Evolutionary conservation across 1,140 invertebrate genomes (phyloP).

Genomic region (Hesperophylax magnus): DNA sequence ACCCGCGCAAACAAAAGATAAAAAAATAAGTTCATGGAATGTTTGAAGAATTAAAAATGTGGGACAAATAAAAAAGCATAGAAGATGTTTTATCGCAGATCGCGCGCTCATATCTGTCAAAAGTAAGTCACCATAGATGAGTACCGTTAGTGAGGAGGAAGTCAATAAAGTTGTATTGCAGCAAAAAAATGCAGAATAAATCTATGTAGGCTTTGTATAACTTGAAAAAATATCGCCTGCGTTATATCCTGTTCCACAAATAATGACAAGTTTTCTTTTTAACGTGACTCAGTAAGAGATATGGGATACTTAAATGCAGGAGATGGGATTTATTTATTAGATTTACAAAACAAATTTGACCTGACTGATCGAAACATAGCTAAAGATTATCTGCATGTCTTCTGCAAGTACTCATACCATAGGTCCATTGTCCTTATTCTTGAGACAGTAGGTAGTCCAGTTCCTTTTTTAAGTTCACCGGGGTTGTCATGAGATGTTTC

Average conservation of each 20-base stretch:
- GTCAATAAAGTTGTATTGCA: no score
- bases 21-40: not conserved
- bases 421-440: no score
- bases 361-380: no score
- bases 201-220: not conserved
- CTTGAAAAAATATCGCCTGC: not conserved
- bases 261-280: not conserved
- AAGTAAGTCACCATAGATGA: conserved; percentile 26
- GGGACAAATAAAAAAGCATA: not conserved
- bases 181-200: no score
- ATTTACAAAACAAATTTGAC: no score
- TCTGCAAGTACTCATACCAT: no score
- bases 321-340: no score
- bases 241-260: not conserved
- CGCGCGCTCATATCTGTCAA: conserved; percentile 3
- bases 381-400: no score
- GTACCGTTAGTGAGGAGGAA: conserved; percentile 1
- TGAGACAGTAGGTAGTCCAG: no score
- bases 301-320: not conserved
- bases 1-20: not conserved
- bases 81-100: conserved; percentile 1
- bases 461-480: no score
- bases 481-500: no score
- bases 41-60: not conserved
- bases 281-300: not conserved